Evolutionary conservation across 2,113 vertebrate genomes (phyloP), one percentile per base, ranked within the genome.

Genomic region (Euleptes europaea): DNA sequence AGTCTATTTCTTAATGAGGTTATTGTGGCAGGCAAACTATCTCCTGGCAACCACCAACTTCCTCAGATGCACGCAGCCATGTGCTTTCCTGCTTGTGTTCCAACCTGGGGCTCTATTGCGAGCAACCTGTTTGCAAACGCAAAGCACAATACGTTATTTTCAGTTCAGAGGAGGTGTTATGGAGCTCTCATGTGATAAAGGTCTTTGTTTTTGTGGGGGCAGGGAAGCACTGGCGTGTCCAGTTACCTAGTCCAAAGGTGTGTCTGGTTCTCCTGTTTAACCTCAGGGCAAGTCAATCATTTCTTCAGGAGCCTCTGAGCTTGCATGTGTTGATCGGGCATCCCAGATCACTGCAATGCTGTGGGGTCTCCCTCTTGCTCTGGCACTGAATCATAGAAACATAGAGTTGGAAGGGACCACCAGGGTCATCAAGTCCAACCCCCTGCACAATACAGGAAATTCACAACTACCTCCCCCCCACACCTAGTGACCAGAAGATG

Each of bases 221-320:
- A 14, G 67, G 31, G 15, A 13, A 35, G 71, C 86, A 83, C 90
- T 90, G 82, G 90, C 85, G 85, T 86, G 21, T 88, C 89, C 86
- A 1, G 80, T 94, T 92, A 82, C 84, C 72, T 83, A 91, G 90
- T 92, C 88, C 92, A 91, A 94, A 94, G 91, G 89, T 90, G 80
- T 91, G 92, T 83, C 85, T 0, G 92, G 57, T 89, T 72, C 23
- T 42, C 23, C 6, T 31, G n/a, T 33, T 31, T 54, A 75, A 91
- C 93, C 91, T 87, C 76, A 35, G 93, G 88, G 88, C 90, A 93
- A 93, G 92, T 93, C 94, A 94, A 94, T 94, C 90, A 91, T 92
- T 92, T 93, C 91, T 86, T 90, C 47, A 92, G 91, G 85, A 90
- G 89, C 87, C 91, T 92, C 91, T 94, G 93, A 90, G 67, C 33